Base-by-base conservation (phyloP, 2,797 vertebrate genomes). In the Hyperoplus immaculatus region DNA sequence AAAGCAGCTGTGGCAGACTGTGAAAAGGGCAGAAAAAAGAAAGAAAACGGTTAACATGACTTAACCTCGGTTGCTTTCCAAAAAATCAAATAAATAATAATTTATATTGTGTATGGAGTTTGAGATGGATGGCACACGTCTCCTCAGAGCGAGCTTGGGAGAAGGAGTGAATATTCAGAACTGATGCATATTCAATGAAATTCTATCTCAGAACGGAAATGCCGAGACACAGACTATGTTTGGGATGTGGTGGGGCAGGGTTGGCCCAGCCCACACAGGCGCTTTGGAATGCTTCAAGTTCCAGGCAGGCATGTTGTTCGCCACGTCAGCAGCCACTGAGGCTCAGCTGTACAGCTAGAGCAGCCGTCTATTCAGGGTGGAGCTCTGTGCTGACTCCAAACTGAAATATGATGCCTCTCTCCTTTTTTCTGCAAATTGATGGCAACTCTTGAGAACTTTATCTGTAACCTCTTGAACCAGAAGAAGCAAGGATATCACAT, bases 251-350 rank as follows among this genome's bases (percentile, higher is more conserved):
- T 53, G 14, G 50, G 64, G 59, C 14, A 16, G 66, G 18, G 12
- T 10, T 72, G 46, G 77, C 75, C 70, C 86, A 54, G 76, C 78
- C 85, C 85, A 87, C 78, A 64, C 58, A 58, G 74, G 67, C 64
- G 45, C 21, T 71, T 12, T 66, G 65, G 64, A 77, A 69, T 62
- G 64, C 63, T 62, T 82, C 68, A 60, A 49, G 29, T 71, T 46
- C 77, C 50, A 69, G 74, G 79, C 85, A 77, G 83, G 76, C 88
- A 84, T 85, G 82, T 89, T 86, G 51, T n/a, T 53, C 5, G 88
- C 92, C 94, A 94, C 90, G 86, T 94, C 89, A 85, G 85, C 93
- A 92, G 78, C 56, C 9, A 61, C 53, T 8, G 18, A 72, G 72
- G 64, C 57, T 66, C 8, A 63, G 69, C 72, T 80, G 66, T 67